phyloP scores from a whole-genome alignment of 2,113 vertebrate genomes.

The Neolamprologus brichardi region DNA sequence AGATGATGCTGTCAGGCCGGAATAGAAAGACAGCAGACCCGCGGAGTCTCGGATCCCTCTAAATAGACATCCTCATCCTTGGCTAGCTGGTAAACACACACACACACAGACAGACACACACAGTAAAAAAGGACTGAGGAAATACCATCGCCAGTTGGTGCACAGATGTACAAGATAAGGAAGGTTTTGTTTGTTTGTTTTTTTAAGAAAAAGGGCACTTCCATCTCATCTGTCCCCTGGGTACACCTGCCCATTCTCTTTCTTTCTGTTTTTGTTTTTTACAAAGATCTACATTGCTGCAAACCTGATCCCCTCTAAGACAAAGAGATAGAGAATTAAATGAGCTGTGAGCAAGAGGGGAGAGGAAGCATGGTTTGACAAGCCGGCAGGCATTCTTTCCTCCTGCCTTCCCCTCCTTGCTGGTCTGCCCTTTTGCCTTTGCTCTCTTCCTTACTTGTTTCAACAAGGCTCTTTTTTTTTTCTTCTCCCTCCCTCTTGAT shows the following conservation, averaged over 20 bases:
- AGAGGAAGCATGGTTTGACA: constrained; percentile 29
- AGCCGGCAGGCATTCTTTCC: background rate
- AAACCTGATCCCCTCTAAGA: constrained; percentile 26
- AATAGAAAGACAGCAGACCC: constrained; percentile 43
- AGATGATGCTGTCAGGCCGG: constrained; percentile 15
- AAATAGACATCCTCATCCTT: constrained; percentile 48
- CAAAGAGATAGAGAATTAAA: constrained; percentile 50
- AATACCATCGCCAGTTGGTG: constrained; percentile 50
- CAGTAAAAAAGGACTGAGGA: constrained; percentile 39
- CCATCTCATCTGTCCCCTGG: background rate
- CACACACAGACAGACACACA: constrained; percentile 38
- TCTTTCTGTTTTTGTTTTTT: background rate
- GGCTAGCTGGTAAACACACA: constrained; percentile 33
- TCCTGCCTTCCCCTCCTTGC: background rate
- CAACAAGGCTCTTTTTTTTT: constrained; percentile 11
- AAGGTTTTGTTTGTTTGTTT: constrained; percentile 12
- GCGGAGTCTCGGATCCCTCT: constrained; percentile 46
- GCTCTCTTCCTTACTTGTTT: constrained; percentile 17
- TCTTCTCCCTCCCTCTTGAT: background rate
- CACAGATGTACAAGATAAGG: constrained; percentile 37
- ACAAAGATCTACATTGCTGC: constrained; percentile 22
- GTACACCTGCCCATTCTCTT: background rate
- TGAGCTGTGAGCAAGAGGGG: background rate
- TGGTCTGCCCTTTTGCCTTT: constrained; percentile 15
- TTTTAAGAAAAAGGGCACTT: background rate